Evolutionary conservation across 2,113 vertebrate species (phyloP).

Genomic region (Saiga tatarica): DNA sequence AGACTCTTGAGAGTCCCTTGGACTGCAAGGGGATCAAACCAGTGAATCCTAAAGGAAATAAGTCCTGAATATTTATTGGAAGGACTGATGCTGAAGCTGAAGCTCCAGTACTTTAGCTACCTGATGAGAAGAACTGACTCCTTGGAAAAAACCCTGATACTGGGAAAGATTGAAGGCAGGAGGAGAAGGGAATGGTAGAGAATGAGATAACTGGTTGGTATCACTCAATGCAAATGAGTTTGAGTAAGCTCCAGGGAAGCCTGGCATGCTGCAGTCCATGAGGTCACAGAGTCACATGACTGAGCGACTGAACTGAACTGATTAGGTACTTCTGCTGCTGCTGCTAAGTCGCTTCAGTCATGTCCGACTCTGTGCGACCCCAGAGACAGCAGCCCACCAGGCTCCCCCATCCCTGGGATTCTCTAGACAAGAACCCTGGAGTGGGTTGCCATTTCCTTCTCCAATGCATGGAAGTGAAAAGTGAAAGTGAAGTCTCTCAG

Average conservation of each 20-base stretch:
- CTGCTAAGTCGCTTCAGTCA: too few relatives aligned
- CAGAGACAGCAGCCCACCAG: too few relatives aligned
- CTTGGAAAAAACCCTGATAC: not conserved
- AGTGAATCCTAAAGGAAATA: not conserved
- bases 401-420: too few relatives aligned
- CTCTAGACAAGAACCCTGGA: too few relatives aligned
- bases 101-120: not conserved
- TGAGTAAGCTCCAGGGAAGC: not conserved
- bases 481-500: too few relatives aligned
- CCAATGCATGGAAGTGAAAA: too few relatives aligned
- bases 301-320: not conserved
- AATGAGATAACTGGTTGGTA: not conserved
- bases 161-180: not conserved
- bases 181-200: not conserved
- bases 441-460: too few relatives aligned
- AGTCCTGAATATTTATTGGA: not conserved
- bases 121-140: not conserved
- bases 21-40: not conserved
- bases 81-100: not conserved
- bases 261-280: not conserved
- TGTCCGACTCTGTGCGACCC: rapidly evolving
- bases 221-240: not conserved
- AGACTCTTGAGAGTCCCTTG: not conserved
- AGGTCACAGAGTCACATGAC: not conserved
- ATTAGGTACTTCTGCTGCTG: not conserved